These are phyloP conservation scores for Glaucidium brasilianum DNA, from an alignment of 2,113 vertebrate species.

Conservation along the genomic window DNA sequence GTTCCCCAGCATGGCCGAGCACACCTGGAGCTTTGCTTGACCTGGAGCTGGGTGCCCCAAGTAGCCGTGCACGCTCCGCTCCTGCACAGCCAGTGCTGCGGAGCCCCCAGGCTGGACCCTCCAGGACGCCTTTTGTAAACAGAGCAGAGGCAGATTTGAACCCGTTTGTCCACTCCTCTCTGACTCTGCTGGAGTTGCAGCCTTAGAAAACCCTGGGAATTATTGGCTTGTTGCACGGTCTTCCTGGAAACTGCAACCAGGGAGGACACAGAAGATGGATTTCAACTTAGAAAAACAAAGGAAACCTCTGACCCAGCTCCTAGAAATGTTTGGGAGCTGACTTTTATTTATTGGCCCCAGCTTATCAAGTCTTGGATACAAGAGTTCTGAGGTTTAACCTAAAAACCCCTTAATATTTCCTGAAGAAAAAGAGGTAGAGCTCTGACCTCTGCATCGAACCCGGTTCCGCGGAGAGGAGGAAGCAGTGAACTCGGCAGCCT, in stretches of 20 bases:
- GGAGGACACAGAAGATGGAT: neutral
- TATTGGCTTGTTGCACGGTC: accelerated
- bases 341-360: neutral
- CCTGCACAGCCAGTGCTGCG: accelerated
- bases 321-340: conserved; percentile 13
- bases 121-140: accelerated
- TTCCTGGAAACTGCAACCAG: neutral
- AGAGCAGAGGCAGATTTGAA: neutral
- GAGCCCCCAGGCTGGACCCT: neutral
- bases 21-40: neutral
- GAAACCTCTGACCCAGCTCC: conserved; percentile 18
- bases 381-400: neutral
- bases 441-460: neutral
- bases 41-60: accelerated
- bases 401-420: neutral
- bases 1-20: neutral
- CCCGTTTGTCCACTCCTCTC: neutral
- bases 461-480: neutral
- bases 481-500: accelerated
- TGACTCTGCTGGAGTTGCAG: neutral
- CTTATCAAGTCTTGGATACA: neutral
- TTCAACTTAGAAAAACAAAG: neutral
- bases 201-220: neutral
- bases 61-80: neutral
- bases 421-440: neutral